phyloP scores from a whole-genome alignment of 2,888 invertebrate genomes.

The Phoenoteleia sp. region DNA sequence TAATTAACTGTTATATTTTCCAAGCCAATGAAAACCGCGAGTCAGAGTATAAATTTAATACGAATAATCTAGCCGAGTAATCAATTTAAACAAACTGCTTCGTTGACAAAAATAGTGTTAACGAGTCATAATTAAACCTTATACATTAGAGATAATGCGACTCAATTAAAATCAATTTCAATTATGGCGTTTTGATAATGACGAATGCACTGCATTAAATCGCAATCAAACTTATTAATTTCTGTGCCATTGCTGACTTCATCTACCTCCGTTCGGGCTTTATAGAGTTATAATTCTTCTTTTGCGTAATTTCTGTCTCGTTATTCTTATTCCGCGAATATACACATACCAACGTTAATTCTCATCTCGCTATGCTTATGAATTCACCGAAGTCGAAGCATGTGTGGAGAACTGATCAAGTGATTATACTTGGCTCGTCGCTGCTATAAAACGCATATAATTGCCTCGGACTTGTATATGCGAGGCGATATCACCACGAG shows the following conservation, averaged over 20 bases:
- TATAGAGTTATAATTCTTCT: conserved; percentile 59
- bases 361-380: conserved; percentile 52
- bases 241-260: conserved; percentile 20
- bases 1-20: neutral
- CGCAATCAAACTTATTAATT: conserved; percentile 46
- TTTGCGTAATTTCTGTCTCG: conserved; percentile 59
- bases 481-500: conserved; percentile 64
- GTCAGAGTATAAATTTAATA: conserved; percentile 9
- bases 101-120: neutral
- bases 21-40: neutral
- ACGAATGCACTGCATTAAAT: conserved; percentile 10
- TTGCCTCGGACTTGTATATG: conserved; percentile 77
- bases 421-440: conserved; percentile 76
- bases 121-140: neutral
- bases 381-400: conserved; percentile 41
- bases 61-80: neutral
- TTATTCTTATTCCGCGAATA: conserved; percentile 47
- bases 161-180: conserved; percentile 37
- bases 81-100: neutral
- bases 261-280: conserved; percentile 5
- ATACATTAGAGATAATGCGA: conserved; percentile 18
- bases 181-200: conserved; percentile 23
- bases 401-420: conserved; percentile 76
- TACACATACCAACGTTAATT: conserved; percentile 19
- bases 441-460: conserved; percentile 83